phyloP scores from a whole-genome alignment of 2,113 vertebrate species.

The Tichodroma muraria region DNA sequence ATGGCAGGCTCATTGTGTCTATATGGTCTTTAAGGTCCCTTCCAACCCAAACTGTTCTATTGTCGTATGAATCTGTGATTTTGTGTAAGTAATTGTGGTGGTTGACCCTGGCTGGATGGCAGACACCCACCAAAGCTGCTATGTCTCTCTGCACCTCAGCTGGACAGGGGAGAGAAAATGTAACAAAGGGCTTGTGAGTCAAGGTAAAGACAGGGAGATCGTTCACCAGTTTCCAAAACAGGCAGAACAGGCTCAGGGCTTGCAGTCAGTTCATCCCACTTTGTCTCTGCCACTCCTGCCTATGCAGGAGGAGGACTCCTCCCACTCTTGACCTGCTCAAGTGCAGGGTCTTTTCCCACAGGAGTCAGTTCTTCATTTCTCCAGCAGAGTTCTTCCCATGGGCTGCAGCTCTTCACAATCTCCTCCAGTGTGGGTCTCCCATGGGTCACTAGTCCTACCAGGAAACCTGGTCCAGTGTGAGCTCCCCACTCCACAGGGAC shows the following conservation, averaged over 20 bases:
- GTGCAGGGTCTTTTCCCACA: background rate
- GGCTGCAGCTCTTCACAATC: background rate
- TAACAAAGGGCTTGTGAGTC: background rate
- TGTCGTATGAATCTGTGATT: background rate
- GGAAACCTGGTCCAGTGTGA: background rate
- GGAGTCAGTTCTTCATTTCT: background rate
- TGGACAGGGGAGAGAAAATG: background rate
- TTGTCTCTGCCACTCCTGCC: background rate
- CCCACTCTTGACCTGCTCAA: background rate
- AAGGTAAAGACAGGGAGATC: accelerated
- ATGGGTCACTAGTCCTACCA: background rate
- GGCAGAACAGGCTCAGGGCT: background rate
- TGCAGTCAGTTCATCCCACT: background rate
- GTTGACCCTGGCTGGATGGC: background rate
- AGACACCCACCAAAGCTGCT: background rate
- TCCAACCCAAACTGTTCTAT: background rate
- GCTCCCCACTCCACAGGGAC: background rate
- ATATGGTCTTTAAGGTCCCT: background rate
- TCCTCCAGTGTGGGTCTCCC: background rate
- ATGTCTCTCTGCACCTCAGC: background rate
- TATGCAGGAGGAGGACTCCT: background rate
- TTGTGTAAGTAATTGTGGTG: background rate
- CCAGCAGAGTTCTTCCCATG: background rate
- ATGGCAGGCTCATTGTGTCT: background rate
- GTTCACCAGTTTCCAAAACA: background rate